These are phyloP conservation scores for Drosophila serrata DNA, from an alignment of 1,140 invertebrate species.

Conservation along the genomic window DNA sequence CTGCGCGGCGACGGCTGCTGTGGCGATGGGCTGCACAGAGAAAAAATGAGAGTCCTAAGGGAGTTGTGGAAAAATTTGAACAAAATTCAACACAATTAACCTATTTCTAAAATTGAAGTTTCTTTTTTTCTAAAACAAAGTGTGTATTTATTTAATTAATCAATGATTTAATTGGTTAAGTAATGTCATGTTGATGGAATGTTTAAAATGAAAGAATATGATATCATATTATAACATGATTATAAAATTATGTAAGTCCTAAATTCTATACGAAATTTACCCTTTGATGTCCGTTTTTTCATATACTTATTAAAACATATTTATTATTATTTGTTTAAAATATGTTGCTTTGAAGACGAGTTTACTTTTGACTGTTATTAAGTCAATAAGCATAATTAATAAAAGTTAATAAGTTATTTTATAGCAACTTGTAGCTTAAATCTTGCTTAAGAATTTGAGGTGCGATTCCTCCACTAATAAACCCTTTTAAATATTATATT, in stretches of 20 bases:
- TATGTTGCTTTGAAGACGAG: accelerated
- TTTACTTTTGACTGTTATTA: background rate
- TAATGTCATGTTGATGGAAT: too few relatives aligned
- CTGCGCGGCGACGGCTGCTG: conserved; percentile 45
- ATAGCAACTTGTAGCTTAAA: background rate
- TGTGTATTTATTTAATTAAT: too few relatives aligned
- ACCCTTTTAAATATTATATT: background rate
- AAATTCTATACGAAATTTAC: background rate
- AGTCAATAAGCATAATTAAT: too few relatives aligned
- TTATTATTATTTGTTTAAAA: background rate
- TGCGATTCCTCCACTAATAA: background rate
- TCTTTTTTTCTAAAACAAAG: too few relatives aligned
- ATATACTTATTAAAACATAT: background rate
- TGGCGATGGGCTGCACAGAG: conserved; percentile 14
- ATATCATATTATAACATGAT: too few relatives aligned
- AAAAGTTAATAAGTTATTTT: background rate
- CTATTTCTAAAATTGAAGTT: too few relatives aligned
- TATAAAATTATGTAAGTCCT: background rate
- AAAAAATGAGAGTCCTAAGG: too few relatives aligned
- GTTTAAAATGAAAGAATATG: too few relatives aligned
- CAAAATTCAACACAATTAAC: too few relatives aligned
- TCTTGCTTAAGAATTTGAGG: background rate
- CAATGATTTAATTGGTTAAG: too few relatives aligned
- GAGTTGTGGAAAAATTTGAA: too few relatives aligned
- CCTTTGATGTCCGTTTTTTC: background rate